These are phyloP conservation scores for Volucella inflata DNA, from an alignment of 2,888 invertebrate species.

Conservation along the genomic window DNA sequence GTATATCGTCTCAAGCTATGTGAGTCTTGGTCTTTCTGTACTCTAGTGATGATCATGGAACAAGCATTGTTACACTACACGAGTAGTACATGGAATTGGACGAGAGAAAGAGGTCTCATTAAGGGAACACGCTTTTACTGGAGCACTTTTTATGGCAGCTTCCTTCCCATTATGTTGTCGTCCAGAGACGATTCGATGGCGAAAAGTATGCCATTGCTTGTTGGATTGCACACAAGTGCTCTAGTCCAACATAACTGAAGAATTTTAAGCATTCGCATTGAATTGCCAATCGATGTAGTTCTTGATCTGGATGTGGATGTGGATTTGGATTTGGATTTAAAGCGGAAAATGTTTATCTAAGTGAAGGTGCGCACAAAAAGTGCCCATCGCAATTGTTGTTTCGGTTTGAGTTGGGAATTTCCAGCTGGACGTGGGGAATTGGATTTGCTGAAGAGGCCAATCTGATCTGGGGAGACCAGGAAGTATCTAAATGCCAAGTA, in stretches of 20 bases:
- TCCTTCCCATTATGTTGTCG: slow-evolving; percentile 65
- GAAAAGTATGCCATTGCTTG: slow-evolving; percentile 65
- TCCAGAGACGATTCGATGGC: slow-evolving; percentile 8
- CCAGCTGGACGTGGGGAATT: slow-evolving; percentile 37
- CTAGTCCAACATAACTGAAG: slow-evolving; percentile 38
- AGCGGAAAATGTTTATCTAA: slow-evolving; percentile 53
- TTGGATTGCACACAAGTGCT: slow-evolving; percentile 48
- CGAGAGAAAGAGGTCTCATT: slow-evolving; percentile 64
- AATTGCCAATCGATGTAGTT: slow-evolving; percentile 39
- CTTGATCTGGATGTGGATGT: background rate
- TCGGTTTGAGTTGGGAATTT: slow-evolving; percentile 12
- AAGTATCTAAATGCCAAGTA: slow-evolving; percentile 41
- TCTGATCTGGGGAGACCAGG: slow-evolving; percentile 52
- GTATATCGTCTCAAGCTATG: slow-evolving; percentile 51
- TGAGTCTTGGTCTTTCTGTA: background rate
- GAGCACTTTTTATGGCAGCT: slow-evolving; percentile 45
- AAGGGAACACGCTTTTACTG: slow-evolving; percentile 56
- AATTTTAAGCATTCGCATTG: slow-evolving; percentile 58
- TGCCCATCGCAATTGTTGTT: slow-evolving; percentile 33
- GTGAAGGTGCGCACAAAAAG: slow-evolving; percentile 39
- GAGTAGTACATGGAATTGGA: slow-evolving; percentile 17
- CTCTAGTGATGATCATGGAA: slow-evolving; percentile 8
- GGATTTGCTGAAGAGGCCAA: slow-evolving; percentile 31
- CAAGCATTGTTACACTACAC: slow-evolving; percentile 45
- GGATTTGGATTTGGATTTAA: slow-evolving; percentile 17